Base-by-base conservation (phyloP, 2,797 vertebrate species). In the Antrozous pallidus region DNA sequence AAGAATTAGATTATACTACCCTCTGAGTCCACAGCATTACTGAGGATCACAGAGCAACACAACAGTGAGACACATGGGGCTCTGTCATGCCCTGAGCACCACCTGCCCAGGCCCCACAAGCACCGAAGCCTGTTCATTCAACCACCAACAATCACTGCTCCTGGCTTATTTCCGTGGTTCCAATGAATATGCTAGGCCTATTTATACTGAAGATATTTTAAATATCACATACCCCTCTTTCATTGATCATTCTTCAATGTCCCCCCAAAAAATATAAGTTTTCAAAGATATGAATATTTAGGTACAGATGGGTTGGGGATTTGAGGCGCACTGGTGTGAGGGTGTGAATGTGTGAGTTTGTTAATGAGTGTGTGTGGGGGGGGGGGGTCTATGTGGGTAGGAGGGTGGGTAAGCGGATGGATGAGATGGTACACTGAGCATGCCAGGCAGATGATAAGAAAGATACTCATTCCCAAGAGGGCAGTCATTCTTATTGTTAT, bases 221-320 rank as follows among this genome's bases (percentile, higher is more conserved):
- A 95, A 40, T 28, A 77, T 54, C 45, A 87, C 16, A 33, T 36
- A 42, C 58, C 26, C 26, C 33, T 88, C 47, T 81, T 77, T 69
- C 51, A 89, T 18, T 81, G 36, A 65, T 69, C 74, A 78, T 26
- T 33, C 61, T 74, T 94, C 65, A 88, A n/a, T n/a, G n/a, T 36
- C 0, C 20, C 5, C 7, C 28, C 42, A 38, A 91, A 28, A n/a
- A 77, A 87, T 36, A 82, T 70, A 70, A 33, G 2, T 18, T 69
- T 51, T 63, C 77, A 80, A 74, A 90, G 85, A 80, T 22, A 36
- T 73, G 18, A 86, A 8, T 38, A 47, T 33, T 8, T 71, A 79
- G 51, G 40, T 22, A 11, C 20, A 38, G 14, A 89, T 10, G 20
- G 8, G 22, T 6, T 51, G 11, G 18, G 7, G 38, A 45, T 69